These are phyloP conservation scores for Hyposoter didymator DNA, from an alignment of 2,888 invertebrate species.

Conservation along the genomic window DNA sequence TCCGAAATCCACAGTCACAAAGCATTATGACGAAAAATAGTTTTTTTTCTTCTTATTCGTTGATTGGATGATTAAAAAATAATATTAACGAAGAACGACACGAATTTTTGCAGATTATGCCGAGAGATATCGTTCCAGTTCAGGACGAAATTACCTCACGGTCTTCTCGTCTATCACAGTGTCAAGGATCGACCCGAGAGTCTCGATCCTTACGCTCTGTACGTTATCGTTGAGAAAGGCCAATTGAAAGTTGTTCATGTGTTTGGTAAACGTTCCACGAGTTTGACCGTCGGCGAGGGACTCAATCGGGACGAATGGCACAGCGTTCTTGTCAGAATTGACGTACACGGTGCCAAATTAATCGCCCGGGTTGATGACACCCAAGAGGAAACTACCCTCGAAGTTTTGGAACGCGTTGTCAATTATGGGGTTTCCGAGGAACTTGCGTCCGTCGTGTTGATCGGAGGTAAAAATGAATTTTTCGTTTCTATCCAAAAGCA, in stretches of 20 bases:
- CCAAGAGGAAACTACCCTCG: slow-evolving; percentile 92
- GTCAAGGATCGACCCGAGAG: slow-evolving; percentile 93
- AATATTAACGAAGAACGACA: background rate
- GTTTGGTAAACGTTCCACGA: slow-evolving; percentile 94
- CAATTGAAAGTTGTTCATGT: slow-evolving; percentile 96
- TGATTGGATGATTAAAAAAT: background rate
- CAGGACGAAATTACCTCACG: slow-evolving; percentile 94
- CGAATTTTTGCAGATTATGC: slow-evolving; percentile 87
- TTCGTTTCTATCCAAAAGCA: background rate
- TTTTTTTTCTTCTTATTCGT: background rate
- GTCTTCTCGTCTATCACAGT: slow-evolving; percentile 95
- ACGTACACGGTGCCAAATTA: slow-evolving; percentile 93
- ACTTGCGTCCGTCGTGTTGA: slow-evolving; percentile 93
- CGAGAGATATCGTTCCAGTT: slow-evolving; percentile 95
- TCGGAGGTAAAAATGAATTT: slow-evolving; percentile 88
- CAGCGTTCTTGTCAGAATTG: slow-evolving; percentile 93
- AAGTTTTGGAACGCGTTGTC: slow-evolving; percentile 92
- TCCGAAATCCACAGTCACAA: slow-evolving; percentile 68
- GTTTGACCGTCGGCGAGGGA: slow-evolving; percentile 94
- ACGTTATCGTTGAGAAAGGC: slow-evolving; percentile 96
- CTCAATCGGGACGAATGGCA: slow-evolving; percentile 96
- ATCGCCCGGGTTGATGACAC: slow-evolving; percentile 94
- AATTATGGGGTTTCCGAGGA: slow-evolving; percentile 95
- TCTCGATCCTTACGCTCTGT: slow-evolving; percentile 94
- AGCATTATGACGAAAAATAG: slow-evolving; percentile 3